Evolutionary conservation across 2,888 invertebrate species (phyloP).

Genomic region (Protodeltote pygarga): DNA sequence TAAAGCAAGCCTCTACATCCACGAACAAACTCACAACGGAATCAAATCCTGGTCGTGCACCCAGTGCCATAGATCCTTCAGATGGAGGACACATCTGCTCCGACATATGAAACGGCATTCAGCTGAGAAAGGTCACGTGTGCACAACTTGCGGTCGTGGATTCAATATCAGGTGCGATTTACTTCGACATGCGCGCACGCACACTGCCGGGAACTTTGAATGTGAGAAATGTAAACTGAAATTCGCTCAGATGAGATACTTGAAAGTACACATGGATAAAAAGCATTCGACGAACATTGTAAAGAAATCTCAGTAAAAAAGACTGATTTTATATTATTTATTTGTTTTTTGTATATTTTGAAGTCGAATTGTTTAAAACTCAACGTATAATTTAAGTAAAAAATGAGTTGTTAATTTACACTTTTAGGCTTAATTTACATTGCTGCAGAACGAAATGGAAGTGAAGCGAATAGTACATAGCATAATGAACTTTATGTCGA

Average conservation of each 20-base stretch:
- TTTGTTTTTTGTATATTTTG: background rate
- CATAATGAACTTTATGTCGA: no score
- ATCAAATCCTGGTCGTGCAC: slow-evolving; percentile 52
- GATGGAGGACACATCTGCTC: slow-evolving; percentile 77
- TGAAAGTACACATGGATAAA: slow-evolving; percentile 78
- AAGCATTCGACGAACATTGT: slow-evolving; percentile 53
- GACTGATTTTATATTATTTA: background rate
- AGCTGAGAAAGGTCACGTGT: slow-evolving; percentile 69
- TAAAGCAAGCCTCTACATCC: slow-evolving; percentile 81
- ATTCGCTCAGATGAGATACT: slow-evolving; percentile 84
- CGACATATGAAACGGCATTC: slow-evolving; percentile 78
- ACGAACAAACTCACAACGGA: slow-evolving; percentile 72
- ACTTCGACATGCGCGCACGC: slow-evolving; percentile 81
- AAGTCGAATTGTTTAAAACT: background rate
- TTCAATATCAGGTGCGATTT: slow-evolving; percentile 81
- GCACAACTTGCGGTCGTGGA: slow-evolving; percentile 77
- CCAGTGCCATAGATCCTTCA: slow-evolving; percentile 73
- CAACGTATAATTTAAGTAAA: no score
- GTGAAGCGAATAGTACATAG: no score
- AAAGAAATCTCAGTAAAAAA: slow-evolving; percentile 1
- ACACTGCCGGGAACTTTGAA: slow-evolving; percentile 69
- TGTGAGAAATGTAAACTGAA: slow-evolving; percentile 78
- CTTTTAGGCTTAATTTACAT: no score
- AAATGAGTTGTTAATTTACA: no score
- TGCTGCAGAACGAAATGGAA: no score